Evolutionary conservation across 2,888 invertebrate species (phyloP).

Genomic region (Oscheius sp.): DNA sequence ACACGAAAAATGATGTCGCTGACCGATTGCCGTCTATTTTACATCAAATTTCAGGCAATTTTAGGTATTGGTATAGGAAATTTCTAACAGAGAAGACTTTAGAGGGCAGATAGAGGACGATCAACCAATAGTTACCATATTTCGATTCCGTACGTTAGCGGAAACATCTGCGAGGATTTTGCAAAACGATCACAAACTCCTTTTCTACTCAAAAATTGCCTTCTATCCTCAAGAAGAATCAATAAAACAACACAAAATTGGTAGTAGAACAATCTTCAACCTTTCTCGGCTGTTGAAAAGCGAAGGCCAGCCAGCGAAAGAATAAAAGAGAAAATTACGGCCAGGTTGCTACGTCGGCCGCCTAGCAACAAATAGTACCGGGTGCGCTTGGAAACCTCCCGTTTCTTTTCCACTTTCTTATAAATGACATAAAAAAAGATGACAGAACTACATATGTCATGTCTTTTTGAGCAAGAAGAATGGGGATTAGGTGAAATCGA

Average conservation of each 20-base stretch:
- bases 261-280: background rate
- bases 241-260: background rate
- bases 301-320: background rate
- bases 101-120: no score
- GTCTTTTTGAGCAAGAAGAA: conserved; percentile 28
- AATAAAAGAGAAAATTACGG: conserved; percentile 23
- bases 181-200: background rate
- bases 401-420: background rate
- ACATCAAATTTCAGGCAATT: no score
- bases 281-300: background rate
- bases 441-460: no score
- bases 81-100: no score
- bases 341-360: conserved; percentile 16
- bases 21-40: no score
- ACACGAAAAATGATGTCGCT: no score
- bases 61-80: no score
- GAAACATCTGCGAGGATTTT: no score
- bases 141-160: no score
- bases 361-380: conserved; percentile 31
- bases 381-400: background rate
- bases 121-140: no score
- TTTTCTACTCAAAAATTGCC: background rate
- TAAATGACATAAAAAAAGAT: background rate
- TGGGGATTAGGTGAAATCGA: conserved; percentile 36
- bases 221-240: background rate